Conservation (phyloP, 2,113 vertebrate genomes). For the Hippocampus guttulatus region DNA sequence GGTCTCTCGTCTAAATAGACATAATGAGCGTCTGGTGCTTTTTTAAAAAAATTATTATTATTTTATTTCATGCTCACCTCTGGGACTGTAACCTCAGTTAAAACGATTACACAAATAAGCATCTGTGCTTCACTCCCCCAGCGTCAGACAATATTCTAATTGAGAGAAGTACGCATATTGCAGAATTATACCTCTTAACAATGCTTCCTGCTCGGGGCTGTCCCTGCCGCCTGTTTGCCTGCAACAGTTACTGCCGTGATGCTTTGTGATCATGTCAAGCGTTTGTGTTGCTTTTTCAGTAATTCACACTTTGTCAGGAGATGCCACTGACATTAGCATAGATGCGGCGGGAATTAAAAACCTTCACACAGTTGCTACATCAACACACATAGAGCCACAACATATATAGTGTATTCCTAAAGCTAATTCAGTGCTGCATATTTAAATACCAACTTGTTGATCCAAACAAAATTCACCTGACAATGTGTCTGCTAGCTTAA, state of each 20-base stretch:
- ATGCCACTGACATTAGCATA: slow-evolving; percentile 5
- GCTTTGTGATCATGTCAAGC: slow-evolving; percentile 26
- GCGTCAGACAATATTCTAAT: slow-evolving; percentile 43
- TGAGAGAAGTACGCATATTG: slow-evolving; percentile 55
- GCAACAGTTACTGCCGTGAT: slow-evolving; percentile 3
- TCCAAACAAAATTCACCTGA: too few relatives aligned
- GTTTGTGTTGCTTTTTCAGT: slow-evolving; percentile 21
- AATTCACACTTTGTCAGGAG: slow-evolving; percentile 17
- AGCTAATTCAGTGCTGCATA: too few relatives aligned
- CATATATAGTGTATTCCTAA: not conserved
- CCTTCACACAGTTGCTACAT: not conserved
- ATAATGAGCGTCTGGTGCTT: slow-evolving; percentile 17
- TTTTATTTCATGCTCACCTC: slow-evolving; percentile 32
- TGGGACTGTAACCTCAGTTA: slow-evolving; percentile 35
- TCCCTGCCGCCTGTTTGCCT: slow-evolving; percentile 14
- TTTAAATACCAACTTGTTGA: too few relatives aligned
- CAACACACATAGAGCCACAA: not conserved
- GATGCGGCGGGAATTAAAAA: not conserved
- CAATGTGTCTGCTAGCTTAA: too few relatives aligned
- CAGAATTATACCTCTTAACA: slow-evolving; percentile 27
- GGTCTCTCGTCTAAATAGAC: slow-evolving; percentile 9
- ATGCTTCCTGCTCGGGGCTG: slow-evolving; percentile 24
- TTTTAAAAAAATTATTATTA: not conserved
- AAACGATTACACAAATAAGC: slow-evolving; percentile 53
- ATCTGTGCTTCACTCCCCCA: slow-evolving; percentile 44